These are phyloP conservation scores for Chrosomus eos DNA, from an alignment of 2,797 vertebrate genomes.

Conservation along the genomic window DNA sequence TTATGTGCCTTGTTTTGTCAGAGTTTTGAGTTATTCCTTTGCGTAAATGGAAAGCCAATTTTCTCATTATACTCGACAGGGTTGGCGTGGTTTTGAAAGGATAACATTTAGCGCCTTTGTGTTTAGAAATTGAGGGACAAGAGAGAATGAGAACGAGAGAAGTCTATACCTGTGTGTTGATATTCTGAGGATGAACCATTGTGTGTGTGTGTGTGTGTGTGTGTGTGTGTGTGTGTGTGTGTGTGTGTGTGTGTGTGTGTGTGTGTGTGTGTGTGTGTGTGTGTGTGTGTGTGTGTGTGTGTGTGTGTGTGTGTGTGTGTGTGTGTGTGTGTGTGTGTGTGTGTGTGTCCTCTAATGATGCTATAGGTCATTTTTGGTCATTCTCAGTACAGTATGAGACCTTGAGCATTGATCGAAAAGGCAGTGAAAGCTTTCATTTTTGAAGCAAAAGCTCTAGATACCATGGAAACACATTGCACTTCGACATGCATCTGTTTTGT, in stretches of 20 bases:
- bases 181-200: constrained; percentile 1
- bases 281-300: too few relatives aligned
- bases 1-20: constrained; percentile 36
- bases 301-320: too few relatives aligned
- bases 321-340: too few relatives aligned
- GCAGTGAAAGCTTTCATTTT: not conserved
- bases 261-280: not conserved
- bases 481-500: not conserved
- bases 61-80: constrained; percentile 34
- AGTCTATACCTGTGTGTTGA: constrained; percentile 9
- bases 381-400: not conserved
- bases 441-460: not conserved
- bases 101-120: constrained; percentile 40
- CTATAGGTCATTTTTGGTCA: not conserved
- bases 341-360: not conserved
- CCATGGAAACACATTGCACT: not conserved
- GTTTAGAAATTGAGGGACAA: constrained; percentile 24
- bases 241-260: not conserved
- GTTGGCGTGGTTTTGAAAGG: constrained; percentile 24
- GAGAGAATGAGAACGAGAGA: constrained; percentile 20
- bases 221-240: not conserved
- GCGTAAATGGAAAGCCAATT: constrained; percentile 20
- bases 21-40: constrained; percentile 38
- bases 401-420: not conserved
- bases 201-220: too few relatives aligned